Conservation (phyloP, 2,888 invertebrate genomes). For the Prosapia bicincta region DNA sequence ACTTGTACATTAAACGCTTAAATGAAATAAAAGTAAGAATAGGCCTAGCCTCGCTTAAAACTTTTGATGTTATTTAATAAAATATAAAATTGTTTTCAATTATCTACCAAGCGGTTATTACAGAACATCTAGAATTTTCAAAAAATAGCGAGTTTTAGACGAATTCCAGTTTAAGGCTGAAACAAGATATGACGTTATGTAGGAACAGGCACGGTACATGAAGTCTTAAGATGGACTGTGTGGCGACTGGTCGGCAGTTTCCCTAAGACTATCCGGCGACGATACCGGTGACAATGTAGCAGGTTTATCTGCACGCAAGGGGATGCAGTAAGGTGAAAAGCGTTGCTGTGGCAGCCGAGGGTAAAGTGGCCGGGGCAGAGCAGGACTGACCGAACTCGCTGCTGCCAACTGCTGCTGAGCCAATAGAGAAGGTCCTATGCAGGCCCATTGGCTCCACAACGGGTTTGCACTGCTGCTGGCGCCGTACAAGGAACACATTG, state of each 20-base stretch:
- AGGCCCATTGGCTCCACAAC: constrained; percentile 71
- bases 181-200: neutral
- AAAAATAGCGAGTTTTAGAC: neutral
- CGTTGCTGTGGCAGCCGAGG: constrained; percentile 22
- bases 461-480: constrained; percentile 48
- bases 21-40: too few species aligned
- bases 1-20: too few species aligned
- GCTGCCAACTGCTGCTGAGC: constrained; percentile 53
- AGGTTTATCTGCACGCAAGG: constrained; percentile 27
- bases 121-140: neutral
- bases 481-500: constrained; percentile 49
- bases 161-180: neutral
- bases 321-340: constrained; percentile 27
- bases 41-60: too few species aligned
- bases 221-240: constrained; percentile 14
- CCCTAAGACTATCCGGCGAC: constrained; percentile 33
- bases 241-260: constrained; percentile 24
- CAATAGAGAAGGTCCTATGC: constrained; percentile 47
- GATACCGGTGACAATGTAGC: constrained; percentile 23
- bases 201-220: neutral
- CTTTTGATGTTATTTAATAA: too few species aligned
- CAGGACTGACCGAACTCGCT: constrained; percentile 43
- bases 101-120: neutral
- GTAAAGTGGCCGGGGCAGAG: constrained; percentile 26
- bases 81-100: too few species aligned